Evolutionary conservation across 2,113 vertebrate species (phyloP).

Genomic region (Sorex araneus): DNA sequence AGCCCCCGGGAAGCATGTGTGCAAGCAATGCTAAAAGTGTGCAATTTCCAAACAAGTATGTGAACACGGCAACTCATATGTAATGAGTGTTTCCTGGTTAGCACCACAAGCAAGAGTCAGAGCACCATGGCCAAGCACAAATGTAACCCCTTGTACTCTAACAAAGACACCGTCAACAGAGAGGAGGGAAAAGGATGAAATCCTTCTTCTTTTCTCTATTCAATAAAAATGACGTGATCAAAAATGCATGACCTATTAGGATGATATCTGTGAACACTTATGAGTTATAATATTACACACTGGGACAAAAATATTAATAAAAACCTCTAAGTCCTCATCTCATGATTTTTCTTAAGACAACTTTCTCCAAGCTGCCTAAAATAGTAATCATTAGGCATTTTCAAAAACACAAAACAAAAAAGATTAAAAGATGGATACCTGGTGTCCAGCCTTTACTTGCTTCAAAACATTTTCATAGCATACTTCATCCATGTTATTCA

Average conservation of each 20-base stretch:
- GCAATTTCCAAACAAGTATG: too few relatives aligned
- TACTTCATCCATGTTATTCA: constrained; percentile 98
- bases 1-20: too few relatives aligned
- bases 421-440: constrained; percentile 88
- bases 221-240: constrained; percentile 47
- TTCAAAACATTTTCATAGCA: constrained; percentile 97
- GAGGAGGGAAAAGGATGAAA: too few relatives aligned
- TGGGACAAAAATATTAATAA: constrained; percentile 49
- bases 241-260: constrained; percentile 33
- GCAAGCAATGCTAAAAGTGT: too few relatives aligned
- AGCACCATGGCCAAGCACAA: neutral
- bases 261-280: constrained; percentile 1
- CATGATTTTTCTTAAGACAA: constrained; percentile 50
- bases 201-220: neutral
- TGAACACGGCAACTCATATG: too few relatives aligned
- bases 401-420: constrained; percentile 68
- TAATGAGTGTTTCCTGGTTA: too few relatives aligned
- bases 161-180: neutral
- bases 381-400: constrained; percentile 36
- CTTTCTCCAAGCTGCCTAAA: neutral
- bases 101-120: too few relatives aligned
- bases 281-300: neutral
- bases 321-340: neutral
- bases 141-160: constrained; percentile 15
- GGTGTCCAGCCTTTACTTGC: constrained; percentile 96